Evolutionary conservation across 2,888 invertebrate genomes (phyloP), one percentile per base, ranked within the genome.

Genomic region (Agrochola lychnidis): DNA sequence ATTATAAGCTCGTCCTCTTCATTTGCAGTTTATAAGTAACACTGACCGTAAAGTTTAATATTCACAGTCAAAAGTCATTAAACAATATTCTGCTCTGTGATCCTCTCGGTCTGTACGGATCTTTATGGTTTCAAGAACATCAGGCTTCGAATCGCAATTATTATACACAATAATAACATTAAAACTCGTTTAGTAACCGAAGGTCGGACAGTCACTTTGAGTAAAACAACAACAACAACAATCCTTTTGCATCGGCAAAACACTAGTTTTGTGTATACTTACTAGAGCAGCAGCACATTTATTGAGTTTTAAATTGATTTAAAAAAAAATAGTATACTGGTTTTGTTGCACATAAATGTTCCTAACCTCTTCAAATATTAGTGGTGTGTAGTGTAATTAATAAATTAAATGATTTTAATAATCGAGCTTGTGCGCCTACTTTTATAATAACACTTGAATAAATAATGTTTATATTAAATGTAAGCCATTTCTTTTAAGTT

Each of bases 101-200:
- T 19, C 6, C 14, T 48, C 22, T 56, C 5, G 10, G 45, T 36
- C 0, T 57, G 56, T 2, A 2, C 5, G 3, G n/a, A 78, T 42
- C 51, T 30, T 36, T 51, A 51, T 3, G 16, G 19, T 51, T 40
- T n/a, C 16, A n/a, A 40, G 45, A 12, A 19, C 6, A 14, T 7
- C 25, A 40, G 12, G 30, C 30, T 51, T 25, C 2, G 30, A 30
- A 48, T n/a, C 9, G 30, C 7, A 57, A 16, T 63, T 16, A 36
- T 12, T 12, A 12, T 19, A 48, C 36, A 56, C 30, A 67, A 66
- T 40, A 48, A 36, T 16, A 48, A 48, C n/a, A 63, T 56, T 56
- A n/a, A 63, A 81, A 74, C 75, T 16, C 40, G 81, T 81, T 79
- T 76, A n/a, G 30, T 16, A n/a, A n/a, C 19, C 25, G 64, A 82